These are phyloP conservation scores for Yponomeuta malinellus DNA, from an alignment of 2,888 invertebrate genomes.

Conservation along the genomic window DNA sequence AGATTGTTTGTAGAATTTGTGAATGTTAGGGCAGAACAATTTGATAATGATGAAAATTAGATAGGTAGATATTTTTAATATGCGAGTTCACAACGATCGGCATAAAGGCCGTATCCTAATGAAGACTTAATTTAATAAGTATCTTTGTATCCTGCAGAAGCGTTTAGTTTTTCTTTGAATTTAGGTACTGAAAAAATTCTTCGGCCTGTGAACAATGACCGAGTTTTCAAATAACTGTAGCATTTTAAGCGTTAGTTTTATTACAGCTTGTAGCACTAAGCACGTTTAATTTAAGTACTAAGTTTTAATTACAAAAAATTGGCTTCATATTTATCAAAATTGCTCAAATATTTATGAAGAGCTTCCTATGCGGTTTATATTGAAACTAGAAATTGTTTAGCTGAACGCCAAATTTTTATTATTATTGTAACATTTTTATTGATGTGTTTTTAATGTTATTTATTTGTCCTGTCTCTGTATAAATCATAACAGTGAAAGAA, in stretches of 20 bases:
- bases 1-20: constrained; percentile 11
- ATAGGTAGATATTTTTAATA: constrained; percentile 73
- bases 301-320: not conserved
- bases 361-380: not conserved
- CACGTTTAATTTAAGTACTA: not conserved
- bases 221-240: not conserved
- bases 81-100: constrained; percentile 52
- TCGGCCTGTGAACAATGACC: not conserved
- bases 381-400: not conserved
- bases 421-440: not conserved
- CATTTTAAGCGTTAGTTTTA: not conserved
- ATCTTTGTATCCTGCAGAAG: not conserved
- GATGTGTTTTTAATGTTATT: constrained; percentile 15
- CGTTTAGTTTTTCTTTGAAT: not conserved
- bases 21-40: constrained; percentile 33
- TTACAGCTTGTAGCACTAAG: not conserved
- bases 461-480: constrained; percentile 15
- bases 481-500: constrained; percentile 5
- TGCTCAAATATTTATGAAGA: not conserved
- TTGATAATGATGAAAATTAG: constrained; percentile 66
- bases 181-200: not conserved
- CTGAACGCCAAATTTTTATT: constrained; percentile 1
- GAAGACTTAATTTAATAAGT: not conserved
- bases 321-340: not conserved
- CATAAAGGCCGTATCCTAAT: not conserved